A percentile compares a stretch with the other conserved stretches of the same genome.
Conservation (phyloP, 2,888 invertebrate genomes). For the Ferrisia virgata region DNA sequence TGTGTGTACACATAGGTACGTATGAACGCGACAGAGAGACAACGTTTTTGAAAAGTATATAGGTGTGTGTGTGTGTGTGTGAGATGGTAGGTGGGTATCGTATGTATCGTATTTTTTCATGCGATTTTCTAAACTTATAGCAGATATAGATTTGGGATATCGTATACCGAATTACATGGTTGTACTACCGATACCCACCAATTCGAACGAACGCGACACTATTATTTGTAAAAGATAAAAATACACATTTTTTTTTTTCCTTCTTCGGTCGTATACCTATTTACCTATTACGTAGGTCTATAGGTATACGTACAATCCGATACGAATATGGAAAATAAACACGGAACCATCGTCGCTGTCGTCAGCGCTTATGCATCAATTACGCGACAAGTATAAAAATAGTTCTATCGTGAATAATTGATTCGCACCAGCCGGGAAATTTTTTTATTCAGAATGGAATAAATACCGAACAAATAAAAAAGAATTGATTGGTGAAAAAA, state of each 20-base stretch:
- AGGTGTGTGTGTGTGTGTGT: too few species aligned
- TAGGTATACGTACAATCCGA: too few species aligned
- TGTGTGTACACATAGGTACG: too few species aligned
- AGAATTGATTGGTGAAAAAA: not conserved
- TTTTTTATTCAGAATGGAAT: not conserved
- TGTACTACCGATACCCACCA: too few species aligned
- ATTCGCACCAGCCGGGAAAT: not conserved
- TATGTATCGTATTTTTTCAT: not conserved
- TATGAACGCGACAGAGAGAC: not conserved
- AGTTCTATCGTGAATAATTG: not conserved
- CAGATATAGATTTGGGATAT: not conserved
- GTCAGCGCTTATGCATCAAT: not conserved
- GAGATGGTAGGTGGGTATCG: too few species aligned
- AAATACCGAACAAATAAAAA: not conserved
- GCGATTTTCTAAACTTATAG: not conserved
- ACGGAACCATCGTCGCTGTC: not conserved
- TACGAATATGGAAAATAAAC: not conserved
- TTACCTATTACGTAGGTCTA: too few species aligned
- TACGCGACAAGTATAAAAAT: not conserved
- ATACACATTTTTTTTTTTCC: not conserved
- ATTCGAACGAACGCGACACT: not conserved
- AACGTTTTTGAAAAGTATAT: too few species aligned
- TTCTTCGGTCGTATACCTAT: not conserved
- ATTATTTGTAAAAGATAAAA: not conserved
- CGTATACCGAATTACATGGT: too few species aligned